phyloP scores from a whole-genome alignment of 2,113 vertebrate species.

The Chloroceryle aenea region DNA sequence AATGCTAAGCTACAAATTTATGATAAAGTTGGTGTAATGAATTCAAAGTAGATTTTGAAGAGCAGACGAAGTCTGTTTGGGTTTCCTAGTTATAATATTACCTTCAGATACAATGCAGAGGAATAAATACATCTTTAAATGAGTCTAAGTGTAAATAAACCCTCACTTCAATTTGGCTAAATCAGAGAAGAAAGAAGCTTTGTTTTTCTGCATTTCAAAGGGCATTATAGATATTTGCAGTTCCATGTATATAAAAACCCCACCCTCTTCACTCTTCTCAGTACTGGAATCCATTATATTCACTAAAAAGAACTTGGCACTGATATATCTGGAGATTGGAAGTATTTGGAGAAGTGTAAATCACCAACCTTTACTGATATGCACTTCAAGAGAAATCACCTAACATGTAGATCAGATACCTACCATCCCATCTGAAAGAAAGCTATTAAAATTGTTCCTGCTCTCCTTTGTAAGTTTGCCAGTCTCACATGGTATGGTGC shows the following conservation, averaged over 20 bases:
- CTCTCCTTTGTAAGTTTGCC: constrained; percentile 61
- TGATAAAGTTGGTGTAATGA: neutral
- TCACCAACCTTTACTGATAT: constrained; percentile 39
- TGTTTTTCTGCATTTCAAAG: constrained; percentile 37
- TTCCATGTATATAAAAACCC: neutral
- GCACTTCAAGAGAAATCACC: constrained; percentile 55
- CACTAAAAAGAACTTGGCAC: constrained; percentile 6
- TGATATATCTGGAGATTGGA: constrained; percentile 38
- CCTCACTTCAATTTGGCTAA: neutral
- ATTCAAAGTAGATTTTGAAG: neutral
- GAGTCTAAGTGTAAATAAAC: neutral
- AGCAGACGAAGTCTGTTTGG: neutral
- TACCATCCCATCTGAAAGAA: constrained; percentile 38
- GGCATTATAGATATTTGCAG: neutral
- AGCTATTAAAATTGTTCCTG: neutral
- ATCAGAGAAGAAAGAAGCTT: constrained; percentile 30
- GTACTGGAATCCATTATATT: constrained; percentile 38
- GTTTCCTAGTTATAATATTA: neutral
- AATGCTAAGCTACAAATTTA: neutral
- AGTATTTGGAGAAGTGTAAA: constrained; percentile 53
- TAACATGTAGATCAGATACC: constrained; percentile 60
- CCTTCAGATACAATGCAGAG: neutral
- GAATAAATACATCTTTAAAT: neutral
- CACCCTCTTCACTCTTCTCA: neutral
- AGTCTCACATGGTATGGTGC: constrained; percentile 37